Evolutionary conservation across 2,797 vertebrate species (phyloP).

Genomic region (Pantherophis vulpinus): DNA sequence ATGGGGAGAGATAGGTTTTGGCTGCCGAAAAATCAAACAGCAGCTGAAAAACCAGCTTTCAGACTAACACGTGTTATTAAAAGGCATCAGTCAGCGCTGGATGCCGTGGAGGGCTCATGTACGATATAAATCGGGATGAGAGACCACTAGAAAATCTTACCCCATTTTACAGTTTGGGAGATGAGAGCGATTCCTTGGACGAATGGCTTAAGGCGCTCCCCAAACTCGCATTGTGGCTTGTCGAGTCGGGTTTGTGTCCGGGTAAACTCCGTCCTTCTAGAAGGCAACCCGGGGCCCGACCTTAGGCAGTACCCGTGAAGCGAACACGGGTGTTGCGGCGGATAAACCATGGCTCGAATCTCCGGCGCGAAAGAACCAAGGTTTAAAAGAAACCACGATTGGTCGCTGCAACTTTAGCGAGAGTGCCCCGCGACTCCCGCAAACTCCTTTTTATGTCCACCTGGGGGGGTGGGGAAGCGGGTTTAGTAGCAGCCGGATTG

Average conservation of each 20-base stretch:
- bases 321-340: not conserved
- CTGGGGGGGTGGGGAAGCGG: not conserved
- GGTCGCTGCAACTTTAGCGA: not conserved
- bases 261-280: not conserved
- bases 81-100: not conserved
- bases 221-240: not conserved
- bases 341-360: not conserved
- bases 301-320: not conserved
- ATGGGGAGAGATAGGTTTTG: too few species aligned
- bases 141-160: not conserved
- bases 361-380: not conserved
- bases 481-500: not conserved
- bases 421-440: not conserved
- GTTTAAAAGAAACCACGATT: not conserved
- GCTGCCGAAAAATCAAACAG: too few species aligned
- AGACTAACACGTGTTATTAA: too few species aligned
- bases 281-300: not conserved
- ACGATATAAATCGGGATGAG: not conserved
- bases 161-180: not conserved
- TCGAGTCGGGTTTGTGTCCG: not conserved
- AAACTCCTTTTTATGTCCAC: not conserved
- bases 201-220: not conserved
- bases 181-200: not conserved
- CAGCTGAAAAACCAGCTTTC: too few species aligned
- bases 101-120: not conserved